Evolutionary conservation across 2,113 vertebrate species (phyloP).

Genomic region (Scolopax mira): DNA sequence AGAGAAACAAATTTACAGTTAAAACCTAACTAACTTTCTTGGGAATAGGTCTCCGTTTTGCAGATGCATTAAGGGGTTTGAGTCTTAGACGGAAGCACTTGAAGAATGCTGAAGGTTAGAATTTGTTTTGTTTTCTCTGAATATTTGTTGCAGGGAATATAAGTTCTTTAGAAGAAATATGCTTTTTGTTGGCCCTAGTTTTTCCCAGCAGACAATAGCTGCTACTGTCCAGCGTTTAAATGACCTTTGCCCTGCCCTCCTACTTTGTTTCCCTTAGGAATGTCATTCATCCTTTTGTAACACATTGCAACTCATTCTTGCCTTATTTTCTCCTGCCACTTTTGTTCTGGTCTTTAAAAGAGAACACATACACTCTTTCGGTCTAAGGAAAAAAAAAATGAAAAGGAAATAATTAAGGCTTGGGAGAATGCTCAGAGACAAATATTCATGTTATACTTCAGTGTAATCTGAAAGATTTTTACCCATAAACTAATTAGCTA

Average conservation of each 20-base stretch:
- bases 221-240: constrained; percentile 73
- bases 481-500: not conserved
- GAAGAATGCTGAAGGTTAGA: not conserved
- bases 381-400: not conserved
- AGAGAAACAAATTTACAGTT: not conserved
- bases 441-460: not conserved
- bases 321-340: constrained; percentile 40
- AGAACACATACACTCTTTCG: not conserved
- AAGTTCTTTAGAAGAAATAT: constrained; percentile 23
- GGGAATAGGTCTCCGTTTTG: not conserved
- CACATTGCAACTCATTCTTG: constrained; percentile 41
- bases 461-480: not conserved
- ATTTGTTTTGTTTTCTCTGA: constrained; percentile 18
- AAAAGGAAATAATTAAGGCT: constrained; percentile 11
- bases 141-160: not conserved
- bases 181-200: constrained; percentile 29
- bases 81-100: not conserved
- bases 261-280: constrained; percentile 75
- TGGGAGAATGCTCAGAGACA: not conserved
- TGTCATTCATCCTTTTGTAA: constrained; percentile 73
- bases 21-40: not conserved
- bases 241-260: constrained; percentile 71
- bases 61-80: not conserved
- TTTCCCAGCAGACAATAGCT: constrained; percentile 62
- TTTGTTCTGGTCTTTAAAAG: constrained; percentile 35